Conservation (phyloP, 2,888 invertebrate species). For the Tenodera sinensis region DNA sequence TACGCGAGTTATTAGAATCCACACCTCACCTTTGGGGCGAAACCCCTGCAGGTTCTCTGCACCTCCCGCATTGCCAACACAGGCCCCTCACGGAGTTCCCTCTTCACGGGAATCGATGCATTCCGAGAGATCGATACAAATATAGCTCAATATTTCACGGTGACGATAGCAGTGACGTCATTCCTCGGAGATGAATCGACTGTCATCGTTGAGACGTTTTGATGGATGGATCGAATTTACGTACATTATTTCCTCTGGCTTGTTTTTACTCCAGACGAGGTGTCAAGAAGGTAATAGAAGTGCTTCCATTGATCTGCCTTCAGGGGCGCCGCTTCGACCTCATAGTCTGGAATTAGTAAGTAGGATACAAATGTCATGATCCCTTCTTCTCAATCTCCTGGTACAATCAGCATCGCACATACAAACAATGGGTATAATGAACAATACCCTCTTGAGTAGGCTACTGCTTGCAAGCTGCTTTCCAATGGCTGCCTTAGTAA, state of each 20-base stretch:
- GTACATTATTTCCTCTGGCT: neutral
- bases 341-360: neutral
- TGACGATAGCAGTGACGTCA: neutral
- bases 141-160: neutral
- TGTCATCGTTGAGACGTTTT: constrained; percentile 18
- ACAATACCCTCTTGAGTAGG: neutral
- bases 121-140: neutral
- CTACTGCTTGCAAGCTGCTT: neutral
- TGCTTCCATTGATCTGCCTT: neutral
- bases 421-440: neutral
- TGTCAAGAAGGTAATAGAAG: neutral
- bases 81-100: neutral
- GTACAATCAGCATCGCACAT: neutral
- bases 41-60: neutral
- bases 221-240: constrained; percentile 18
- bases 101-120: neutral
- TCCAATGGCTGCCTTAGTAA: neutral
- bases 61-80: neutral
- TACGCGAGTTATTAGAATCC: neutral
- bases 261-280: neutral
- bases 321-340: neutral
- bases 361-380: neutral
- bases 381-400: neutral
- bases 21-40: neutral
- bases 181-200: constrained; percentile 13